Percentiles rank a stretch among this genome's conserved stretches.
Conservation (phyloP, 1,140 invertebrate genomes). For the Xylocopa sonorina region DNA sequence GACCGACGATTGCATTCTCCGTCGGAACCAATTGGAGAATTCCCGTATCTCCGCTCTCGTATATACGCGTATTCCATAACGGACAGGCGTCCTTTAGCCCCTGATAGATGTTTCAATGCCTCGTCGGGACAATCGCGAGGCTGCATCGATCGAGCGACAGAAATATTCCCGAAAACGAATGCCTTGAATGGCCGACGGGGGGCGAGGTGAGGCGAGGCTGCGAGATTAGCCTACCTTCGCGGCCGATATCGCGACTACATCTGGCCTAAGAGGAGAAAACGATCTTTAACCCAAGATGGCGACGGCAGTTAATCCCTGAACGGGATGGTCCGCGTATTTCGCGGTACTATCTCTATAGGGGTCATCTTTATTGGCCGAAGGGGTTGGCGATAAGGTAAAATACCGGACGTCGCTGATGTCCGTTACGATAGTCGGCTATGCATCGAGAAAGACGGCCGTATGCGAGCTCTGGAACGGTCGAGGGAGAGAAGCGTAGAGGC, state of each 20-base stretch:
- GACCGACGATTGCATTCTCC: neutral
- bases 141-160: constrained; percentile 12
- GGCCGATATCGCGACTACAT: constrained; percentile 55
- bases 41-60: neutral
- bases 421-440: constrained; percentile 61
- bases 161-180: constrained; percentile 46
- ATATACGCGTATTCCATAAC: neutral
- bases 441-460: constrained; percentile 16
- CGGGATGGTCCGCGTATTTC: constrained; percentile 70
- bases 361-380: constrained; percentile 76
- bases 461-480: neutral
- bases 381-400: constrained; percentile 74
- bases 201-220: constrained; percentile 5
- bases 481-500: constrained; percentile 21
- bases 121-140: constrained; percentile 6
- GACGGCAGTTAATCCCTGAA: constrained; percentile 72
- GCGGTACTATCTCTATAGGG: constrained; percentile 70
- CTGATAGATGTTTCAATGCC: constrained; percentile 21
- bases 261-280: constrained; percentile 57
- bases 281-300: constrained; percentile 68
- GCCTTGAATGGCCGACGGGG: neutral
- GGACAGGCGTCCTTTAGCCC: neutral
- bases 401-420: constrained; percentile 68
- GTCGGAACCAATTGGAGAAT: neutral
- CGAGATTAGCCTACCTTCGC: constrained; percentile 53